Conservation (phyloP, 1,140 invertebrate species). For the Brachionus angularis region DNA sequence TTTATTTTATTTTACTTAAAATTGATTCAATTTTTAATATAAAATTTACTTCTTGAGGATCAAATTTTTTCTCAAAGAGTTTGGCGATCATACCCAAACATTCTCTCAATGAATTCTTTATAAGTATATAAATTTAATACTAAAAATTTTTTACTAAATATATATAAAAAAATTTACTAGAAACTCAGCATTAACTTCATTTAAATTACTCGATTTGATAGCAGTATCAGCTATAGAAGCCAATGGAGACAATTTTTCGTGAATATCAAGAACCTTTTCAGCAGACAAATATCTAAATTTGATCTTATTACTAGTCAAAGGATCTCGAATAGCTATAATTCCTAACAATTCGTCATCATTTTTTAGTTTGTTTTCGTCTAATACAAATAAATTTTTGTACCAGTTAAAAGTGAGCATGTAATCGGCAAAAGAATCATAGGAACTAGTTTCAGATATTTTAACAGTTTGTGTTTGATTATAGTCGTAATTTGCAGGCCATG, state of each 20-base stretch:
- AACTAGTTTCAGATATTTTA: slow-evolving; percentile 3
- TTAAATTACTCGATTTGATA: not conserved
- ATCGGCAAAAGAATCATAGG: slow-evolving; percentile 22
- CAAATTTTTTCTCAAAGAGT: slow-evolving; percentile 35
- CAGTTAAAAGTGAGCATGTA: slow-evolving; percentile 8
- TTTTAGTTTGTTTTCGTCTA: not conserved
- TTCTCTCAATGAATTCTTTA: not conserved
- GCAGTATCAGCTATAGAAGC: slow-evolving; percentile 28
- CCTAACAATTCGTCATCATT: slow-evolving; percentile 20
- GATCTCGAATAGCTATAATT: slow-evolving; percentile 28
- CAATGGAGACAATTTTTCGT: slow-evolving; percentile 28
- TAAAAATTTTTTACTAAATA: not conserved
- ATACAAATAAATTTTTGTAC: slow-evolving; percentile 15
- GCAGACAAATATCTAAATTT: slow-evolving; percentile 28
- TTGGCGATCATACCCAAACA: not conserved
- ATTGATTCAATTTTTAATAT: not conserved
- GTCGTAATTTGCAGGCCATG: not conserved
- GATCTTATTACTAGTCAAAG: slow-evolving; percentile 35
- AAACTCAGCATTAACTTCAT: slow-evolving; percentile 1
- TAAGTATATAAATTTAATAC: not conserved
- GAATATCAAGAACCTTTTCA: slow-evolving; percentile 18
- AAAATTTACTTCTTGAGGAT: not conserved
- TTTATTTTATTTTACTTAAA: too few relatives aligned
- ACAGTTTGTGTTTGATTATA: not conserved
- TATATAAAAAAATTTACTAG: slow-evolving; percentile 1